Evolutionary conservation across 2,888 invertebrate species (phyloP).

Genomic region (Argyresthia albistria): DNA sequence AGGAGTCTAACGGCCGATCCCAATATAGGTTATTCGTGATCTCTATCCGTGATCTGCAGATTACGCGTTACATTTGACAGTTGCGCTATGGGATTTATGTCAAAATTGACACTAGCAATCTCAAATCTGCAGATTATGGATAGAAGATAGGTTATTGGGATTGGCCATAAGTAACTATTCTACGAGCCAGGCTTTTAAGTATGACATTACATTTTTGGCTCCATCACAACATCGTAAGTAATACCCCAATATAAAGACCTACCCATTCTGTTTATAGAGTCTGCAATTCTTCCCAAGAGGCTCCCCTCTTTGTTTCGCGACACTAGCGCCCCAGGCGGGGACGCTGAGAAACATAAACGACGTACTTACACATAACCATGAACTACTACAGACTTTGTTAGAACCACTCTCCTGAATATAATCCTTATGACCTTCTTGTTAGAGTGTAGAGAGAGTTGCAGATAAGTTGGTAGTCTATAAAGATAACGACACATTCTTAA

Average conservation of each 20-base stretch:
- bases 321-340: not conserved
- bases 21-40: too few relatives aligned
- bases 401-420: not conserved
- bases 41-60: too few relatives aligned
- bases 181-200: too few relatives aligned
- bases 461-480: conserved; percentile 21
- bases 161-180: too few relatives aligned
- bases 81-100: too few relatives aligned
- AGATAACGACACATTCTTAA: conserved; percentile 23
- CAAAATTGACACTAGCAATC: too few relatives aligned
- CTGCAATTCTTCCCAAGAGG: not conserved
- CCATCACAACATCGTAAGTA: too few relatives aligned
- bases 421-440: not conserved
- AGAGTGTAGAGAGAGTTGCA: not conserved
- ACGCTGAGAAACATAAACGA: conserved; percentile 3
- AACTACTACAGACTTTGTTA: not conserved
- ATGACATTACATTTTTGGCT: too few relatives aligned
- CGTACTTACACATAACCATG: conserved; percentile 1
- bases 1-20: too few relatives aligned
- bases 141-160: too few relatives aligned
- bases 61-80: too few relatives aligned
- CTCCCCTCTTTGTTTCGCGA: not conserved
- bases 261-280: not conserved
- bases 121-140: too few relatives aligned
- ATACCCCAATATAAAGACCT: not conserved